These are phyloP conservation scores for Cryptus viduatorius DNA, from an alignment of 2,888 invertebrate species.

Conservation along the genomic window DNA sequence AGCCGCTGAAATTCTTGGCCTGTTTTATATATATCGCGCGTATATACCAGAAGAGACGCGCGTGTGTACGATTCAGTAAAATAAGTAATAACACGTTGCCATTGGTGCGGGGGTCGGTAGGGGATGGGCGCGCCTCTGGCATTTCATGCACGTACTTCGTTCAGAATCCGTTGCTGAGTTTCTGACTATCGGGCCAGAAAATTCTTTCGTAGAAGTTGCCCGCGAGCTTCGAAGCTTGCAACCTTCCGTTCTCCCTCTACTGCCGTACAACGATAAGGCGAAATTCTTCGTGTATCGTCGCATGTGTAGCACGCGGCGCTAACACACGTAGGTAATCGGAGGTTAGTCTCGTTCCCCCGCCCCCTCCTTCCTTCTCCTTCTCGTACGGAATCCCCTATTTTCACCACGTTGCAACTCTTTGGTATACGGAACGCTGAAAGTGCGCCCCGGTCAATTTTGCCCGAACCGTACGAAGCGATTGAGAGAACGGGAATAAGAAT, in stretches of 20 bases:
- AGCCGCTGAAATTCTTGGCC: neutral
- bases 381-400: constrained; percentile 31
- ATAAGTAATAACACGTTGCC: constrained; percentile 53
- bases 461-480: constrained; percentile 1
- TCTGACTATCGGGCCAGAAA: constrained; percentile 39
- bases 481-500: constrained; percentile 26
- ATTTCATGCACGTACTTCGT: constrained; percentile 67
- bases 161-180: constrained; percentile 46
- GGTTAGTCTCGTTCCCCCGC: neutral
- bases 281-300: constrained; percentile 32
- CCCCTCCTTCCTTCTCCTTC: neutral
- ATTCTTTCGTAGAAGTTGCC: constrained; percentile 50
- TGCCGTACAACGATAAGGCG: constrained; percentile 45
- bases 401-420: constrained; percentile 41
- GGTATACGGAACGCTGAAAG: constrained; percentile 38
- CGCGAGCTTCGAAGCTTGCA: neutral
- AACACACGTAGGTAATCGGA: constrained; percentile 13
- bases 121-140: constrained; percentile 24
- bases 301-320: constrained; percentile 16
- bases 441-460: constrained; percentile 45
- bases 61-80: constrained; percentile 2
- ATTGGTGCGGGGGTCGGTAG: neutral
- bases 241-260: constrained; percentile 21
- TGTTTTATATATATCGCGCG: neutral
- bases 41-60: neutral